Evolutionary conservation across 2,797 vertebrate genomes (phyloP).

Genomic region (Pristis pectinata): DNA sequence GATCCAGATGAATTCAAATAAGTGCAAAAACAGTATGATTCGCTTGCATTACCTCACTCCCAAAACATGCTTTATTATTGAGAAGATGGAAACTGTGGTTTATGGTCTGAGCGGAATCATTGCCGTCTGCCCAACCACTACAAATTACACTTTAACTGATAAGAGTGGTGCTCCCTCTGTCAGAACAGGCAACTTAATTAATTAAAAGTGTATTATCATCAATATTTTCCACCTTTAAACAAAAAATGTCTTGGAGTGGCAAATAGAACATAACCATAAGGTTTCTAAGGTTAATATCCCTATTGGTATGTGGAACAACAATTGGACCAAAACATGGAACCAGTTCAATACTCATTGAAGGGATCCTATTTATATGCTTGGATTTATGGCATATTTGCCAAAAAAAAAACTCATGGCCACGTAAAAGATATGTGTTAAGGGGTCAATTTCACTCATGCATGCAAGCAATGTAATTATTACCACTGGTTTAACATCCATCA

Average conservation of each 20-base stretch:
- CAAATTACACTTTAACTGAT: slow-evolving; percentile 31
- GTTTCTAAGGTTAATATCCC: neutral
- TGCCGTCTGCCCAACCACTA: slow-evolving; percentile 57
- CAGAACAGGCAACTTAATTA: neutral
- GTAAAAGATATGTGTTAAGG: neutral
- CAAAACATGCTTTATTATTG: slow-evolving; percentile 78
- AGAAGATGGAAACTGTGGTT: slow-evolving; percentile 68
- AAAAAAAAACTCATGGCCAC: neutral
- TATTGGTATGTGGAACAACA: no score
- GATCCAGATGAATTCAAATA: neutral
- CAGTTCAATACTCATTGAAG: neutral
- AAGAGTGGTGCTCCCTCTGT: neutral
- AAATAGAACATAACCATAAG: neutral
- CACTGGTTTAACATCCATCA: neutral
- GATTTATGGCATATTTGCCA: neutral
- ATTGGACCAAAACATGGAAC: neutral
- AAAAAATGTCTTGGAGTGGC: neutral
- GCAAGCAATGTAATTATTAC: no score
- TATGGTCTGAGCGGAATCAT: slow-evolving; percentile 52
- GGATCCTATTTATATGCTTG: neutral
- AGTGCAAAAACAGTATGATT: slow-evolving; percentile 41
- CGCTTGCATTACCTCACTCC: slow-evolving; percentile 72
- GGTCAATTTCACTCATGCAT: neutral
- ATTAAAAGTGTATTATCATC: neutral
- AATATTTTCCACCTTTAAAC: neutral